Conservation (phyloP, 2,888 invertebrate genomes). For the Drosophila leonis region DNA sequence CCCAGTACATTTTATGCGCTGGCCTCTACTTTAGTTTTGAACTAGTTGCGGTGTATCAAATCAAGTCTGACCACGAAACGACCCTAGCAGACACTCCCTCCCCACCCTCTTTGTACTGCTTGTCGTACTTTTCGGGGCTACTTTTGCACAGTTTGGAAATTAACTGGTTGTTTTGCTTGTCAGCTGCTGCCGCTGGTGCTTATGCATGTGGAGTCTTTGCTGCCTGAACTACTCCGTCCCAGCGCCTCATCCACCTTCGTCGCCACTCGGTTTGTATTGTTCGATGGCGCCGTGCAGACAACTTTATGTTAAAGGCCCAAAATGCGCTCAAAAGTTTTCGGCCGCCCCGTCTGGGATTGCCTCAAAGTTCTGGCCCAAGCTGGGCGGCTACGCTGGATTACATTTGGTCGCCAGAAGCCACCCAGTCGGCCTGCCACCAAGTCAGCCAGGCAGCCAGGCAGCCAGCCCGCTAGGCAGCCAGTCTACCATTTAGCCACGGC, state of each 20-base stretch:
- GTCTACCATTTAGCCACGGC: constrained; percentile 43
- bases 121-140: constrained; percentile 53
- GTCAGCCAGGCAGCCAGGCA: constrained; percentile 4
- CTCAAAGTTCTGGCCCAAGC: constrained; percentile 36
- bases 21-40: constrained; percentile 41
- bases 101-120: neutral
- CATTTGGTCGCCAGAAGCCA: constrained; percentile 41
- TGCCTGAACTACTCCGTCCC: constrained; percentile 18
- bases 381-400: constrained; percentile 45
- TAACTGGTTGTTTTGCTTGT: constrained; percentile 71
- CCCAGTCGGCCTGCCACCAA: constrained; percentile 8
- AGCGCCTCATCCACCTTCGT: neutral
- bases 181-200: constrained; percentile 35
- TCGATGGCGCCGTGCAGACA: constrained; percentile 68
- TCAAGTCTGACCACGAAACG: constrained; percentile 62
- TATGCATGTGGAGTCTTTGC: constrained; percentile 26
- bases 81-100: constrained; percentile 21
- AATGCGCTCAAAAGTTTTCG: constrained; percentile 69
- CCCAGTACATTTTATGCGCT: constrained; percentile 44
- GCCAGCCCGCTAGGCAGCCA: constrained; percentile 6
- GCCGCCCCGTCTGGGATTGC: constrained; percentile 50
- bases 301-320: constrained; percentile 58
- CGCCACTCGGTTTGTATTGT: constrained; percentile 59
- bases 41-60: constrained; percentile 63
- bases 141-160: constrained; percentile 74